A percentile compares a stretch with the other conserved stretches of the same genome.
Conservation (phyloP, 2,888 invertebrate species). For the Noctuana brunneofusca region DNA sequence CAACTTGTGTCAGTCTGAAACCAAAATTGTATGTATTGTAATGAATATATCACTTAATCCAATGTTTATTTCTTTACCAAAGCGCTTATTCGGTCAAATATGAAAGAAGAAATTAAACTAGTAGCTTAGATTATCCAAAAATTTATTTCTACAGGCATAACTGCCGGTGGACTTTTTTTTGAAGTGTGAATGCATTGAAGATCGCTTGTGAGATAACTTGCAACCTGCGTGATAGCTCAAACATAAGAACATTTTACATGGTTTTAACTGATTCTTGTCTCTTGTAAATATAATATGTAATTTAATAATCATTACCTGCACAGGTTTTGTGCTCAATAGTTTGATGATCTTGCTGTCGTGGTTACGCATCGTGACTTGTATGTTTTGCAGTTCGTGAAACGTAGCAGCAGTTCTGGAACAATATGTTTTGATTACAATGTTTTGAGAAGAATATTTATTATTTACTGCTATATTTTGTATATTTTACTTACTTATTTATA, state of each 20-base stretch:
- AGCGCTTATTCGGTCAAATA: too few species aligned
- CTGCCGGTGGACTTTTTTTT: too few species aligned
- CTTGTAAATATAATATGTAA: too few species aligned
- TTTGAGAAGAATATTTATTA: not conserved
- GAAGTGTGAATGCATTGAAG: too few species aligned
- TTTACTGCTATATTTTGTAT: not conserved
- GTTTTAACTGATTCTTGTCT: too few species aligned
- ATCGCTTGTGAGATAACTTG: too few species aligned
- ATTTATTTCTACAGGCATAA: too few species aligned
- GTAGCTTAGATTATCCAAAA: too few species aligned
- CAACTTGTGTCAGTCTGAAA: conserved; percentile 66
- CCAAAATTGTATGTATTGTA: conserved; percentile 4
- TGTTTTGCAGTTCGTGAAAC: conserved; percentile 80
- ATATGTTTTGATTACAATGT: not conserved
- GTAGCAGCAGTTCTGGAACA: conserved; percentile 79
- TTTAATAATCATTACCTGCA: conserved; percentile 54
- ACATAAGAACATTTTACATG: too few species aligned
- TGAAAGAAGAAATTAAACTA: too few species aligned
- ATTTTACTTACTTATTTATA: conserved; percentile 81
- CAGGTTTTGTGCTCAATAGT: conserved; percentile 57
- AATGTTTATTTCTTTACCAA: too few species aligned
- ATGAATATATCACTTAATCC: not conserved
- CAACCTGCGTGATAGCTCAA: too few species aligned
- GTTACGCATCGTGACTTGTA: conserved; percentile 75
- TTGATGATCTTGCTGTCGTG: conserved; percentile 71